A percentile compares a stretch with the other conserved stretches of the same genome.
Evolutionary conservation across 53 echinoderm and acorn worm species (phyloP).

Genomic region (Paracentrotus lividus): DNA sequence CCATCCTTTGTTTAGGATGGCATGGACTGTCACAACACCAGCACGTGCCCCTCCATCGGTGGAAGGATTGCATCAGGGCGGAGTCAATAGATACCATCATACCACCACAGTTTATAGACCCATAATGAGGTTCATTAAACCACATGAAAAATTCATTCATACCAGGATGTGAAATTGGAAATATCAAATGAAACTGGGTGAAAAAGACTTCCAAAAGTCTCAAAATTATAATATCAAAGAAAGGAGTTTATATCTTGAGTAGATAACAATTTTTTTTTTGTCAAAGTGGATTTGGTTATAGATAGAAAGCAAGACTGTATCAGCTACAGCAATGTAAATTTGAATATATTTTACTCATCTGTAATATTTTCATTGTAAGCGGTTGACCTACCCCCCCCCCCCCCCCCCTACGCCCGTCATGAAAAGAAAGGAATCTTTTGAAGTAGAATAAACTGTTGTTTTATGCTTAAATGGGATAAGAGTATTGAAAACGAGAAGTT

Average conservation of each 20-base stretch:
- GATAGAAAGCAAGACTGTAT: not conserved
- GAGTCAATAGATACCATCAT: conserved; percentile 6
- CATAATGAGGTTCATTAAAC: not conserved
- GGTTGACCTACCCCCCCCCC: not conserved
- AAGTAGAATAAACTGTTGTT: not conserved
- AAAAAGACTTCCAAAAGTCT: not conserved
- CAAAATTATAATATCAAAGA: too few species aligned
- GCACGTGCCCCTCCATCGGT: not conserved
- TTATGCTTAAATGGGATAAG: not conserved
- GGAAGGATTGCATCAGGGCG: not conserved
- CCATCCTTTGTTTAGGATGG: conserved; percentile 35
- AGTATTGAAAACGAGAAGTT: not conserved
- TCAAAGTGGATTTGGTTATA: not conserved
- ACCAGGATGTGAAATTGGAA: not conserved
- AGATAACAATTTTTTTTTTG: not conserved
- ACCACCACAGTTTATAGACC: not conserved
- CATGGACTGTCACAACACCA: conserved; percentile 38
- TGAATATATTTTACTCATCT: too few species aligned
- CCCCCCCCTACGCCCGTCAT: not conserved
- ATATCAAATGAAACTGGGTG: not conserved
- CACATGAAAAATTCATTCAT: not conserved
- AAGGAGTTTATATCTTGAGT: not conserved
- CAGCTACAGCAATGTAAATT: not conserved
- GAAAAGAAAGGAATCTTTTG: not conserved
- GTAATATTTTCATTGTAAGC: not conserved